Evolutionary conservation across 2,113 vertebrate species (phyloP).

Genomic region (Zootoca vivipara): DNA sequence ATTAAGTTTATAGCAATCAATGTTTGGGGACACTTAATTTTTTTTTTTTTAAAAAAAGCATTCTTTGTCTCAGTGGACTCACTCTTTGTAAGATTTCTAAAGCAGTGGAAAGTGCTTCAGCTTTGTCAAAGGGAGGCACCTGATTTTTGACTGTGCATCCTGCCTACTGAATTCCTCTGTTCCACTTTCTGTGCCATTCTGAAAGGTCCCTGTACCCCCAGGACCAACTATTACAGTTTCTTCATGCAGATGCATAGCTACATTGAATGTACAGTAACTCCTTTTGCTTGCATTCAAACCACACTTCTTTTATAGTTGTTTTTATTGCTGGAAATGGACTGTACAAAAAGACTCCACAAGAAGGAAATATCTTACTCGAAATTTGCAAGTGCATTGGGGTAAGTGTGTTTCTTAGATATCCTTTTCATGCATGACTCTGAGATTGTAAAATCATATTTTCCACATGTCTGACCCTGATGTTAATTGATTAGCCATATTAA

Average conservation of each 20-base stretch:
- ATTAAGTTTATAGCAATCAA: not conserved
- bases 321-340: conserved; percentile 89
- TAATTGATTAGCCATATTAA: not conserved
- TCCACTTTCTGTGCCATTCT: not conserved
- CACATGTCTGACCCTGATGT: not conserved
- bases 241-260: not conserved
- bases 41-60: too few species aligned
- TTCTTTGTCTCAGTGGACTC: not conserved
- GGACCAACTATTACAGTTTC: not conserved
- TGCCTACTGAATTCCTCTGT: not conserved
- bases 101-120: not conserved
- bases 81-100: not conserved
- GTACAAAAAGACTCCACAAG: conserved; percentile 88
- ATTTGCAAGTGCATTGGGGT: conserved; percentile 90
- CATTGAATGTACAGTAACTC: not conserved
- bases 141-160: too few species aligned
- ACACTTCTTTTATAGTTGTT: conserved; percentile 81
- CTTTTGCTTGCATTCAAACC: not conserved
- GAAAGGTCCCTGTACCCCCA: not conserved
- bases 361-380: conserved; percentile 89
- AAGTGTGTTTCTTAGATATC: conserved; percentile 68
- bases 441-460: not conserved
- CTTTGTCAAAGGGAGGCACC: not conserved
- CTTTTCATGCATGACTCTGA: not conserved
- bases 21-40: not conserved